Percentiles rank a stretch among this genome's conserved stretches.
phyloP scores from a whole-genome alignment of 2,888 invertebrate species.

The Drosophila gaucha region DNA sequence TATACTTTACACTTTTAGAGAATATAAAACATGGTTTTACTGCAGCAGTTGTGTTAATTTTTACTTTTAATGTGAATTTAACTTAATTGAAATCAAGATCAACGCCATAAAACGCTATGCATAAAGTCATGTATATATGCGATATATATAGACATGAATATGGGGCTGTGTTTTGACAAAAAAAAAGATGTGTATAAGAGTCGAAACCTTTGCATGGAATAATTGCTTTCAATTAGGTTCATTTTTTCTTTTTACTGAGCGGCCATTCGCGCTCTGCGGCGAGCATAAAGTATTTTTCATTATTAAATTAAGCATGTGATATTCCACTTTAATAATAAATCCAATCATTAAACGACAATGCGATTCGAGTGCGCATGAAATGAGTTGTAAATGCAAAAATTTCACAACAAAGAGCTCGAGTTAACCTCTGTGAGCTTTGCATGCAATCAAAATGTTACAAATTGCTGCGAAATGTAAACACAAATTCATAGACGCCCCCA shows the following conservation, averaged over 20 bases:
- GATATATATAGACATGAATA: neutral
- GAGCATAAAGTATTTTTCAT: slow-evolving; percentile 41
- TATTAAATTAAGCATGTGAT: slow-evolving; percentile 62
- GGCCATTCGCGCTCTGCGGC: slow-evolving; percentile 27
- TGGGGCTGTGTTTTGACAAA: slow-evolving; percentile 2
- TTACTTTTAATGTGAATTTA: slow-evolving; percentile 12
- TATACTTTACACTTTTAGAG: neutral
- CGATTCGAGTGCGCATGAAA: slow-evolving; percentile 12
- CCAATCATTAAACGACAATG: slow-evolving; percentile 28
- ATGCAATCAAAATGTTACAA: slow-evolving; percentile 10
- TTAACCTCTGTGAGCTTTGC: slow-evolving; percentile 14
- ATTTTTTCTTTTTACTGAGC: slow-evolving; percentile 7
- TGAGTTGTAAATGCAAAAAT: slow-evolving; percentile 6
- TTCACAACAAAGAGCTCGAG: slow-evolving; percentile 4
- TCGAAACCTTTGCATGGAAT: slow-evolving; percentile 34
- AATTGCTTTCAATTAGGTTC: slow-evolving; percentile 67
- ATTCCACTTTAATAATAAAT: slow-evolving; percentile 36
- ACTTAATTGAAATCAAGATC: slow-evolving; percentile 59
- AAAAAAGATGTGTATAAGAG: no score
- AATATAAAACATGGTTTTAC: neutral
- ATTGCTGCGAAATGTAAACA: no score
- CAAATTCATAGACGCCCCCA: neutral
- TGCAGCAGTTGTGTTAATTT: slow-evolving; percentile 4
- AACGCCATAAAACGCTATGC: slow-evolving; percentile 23
- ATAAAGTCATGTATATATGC: neutral